Evolutionary conservation across 2,888 invertebrate genomes (phyloP).

Genomic region (Melanostoma scalare): DNA sequence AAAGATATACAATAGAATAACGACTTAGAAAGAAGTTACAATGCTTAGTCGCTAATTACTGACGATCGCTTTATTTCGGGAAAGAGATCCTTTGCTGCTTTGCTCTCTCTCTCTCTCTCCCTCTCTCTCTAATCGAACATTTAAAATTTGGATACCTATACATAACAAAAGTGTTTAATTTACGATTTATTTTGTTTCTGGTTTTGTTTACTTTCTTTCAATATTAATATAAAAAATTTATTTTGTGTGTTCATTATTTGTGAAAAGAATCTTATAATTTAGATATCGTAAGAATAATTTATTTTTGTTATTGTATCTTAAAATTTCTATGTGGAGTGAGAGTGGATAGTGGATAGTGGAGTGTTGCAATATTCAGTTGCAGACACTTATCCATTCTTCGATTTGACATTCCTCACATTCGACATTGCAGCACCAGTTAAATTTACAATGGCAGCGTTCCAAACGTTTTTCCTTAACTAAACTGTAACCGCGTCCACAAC

Average conservation of each 20-base stretch:
- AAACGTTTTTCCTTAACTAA: constrained; percentile 89
- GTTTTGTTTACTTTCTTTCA: not conserved
- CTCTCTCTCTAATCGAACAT: constrained; percentile 7
- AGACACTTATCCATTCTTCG: constrained; percentile 94
- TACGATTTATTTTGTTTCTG: not conserved
- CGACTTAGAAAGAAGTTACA: constrained; percentile 29
- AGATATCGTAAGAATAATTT: constrained; percentile 49
- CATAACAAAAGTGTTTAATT: constrained; percentile 29
- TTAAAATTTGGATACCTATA: constrained; percentile 27
- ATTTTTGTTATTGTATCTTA: constrained; percentile 74
- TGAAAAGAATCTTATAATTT: constrained; percentile 15
- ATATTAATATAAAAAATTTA: not conserved
- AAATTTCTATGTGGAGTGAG: constrained; percentile 77
- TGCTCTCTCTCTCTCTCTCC: not conserved
- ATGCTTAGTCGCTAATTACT: constrained; percentile 3
- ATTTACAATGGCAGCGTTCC: constrained; percentile 94
- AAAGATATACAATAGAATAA: constrained; percentile 49
- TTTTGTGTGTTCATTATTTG: constrained; percentile 9
- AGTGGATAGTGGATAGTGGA: not conserved
- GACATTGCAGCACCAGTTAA: constrained; percentile 97
- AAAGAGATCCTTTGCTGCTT: constrained; percentile 13
- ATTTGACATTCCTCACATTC: constrained; percentile 93
- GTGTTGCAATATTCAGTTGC: constrained; percentile 85
- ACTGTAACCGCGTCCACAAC: constrained; percentile 95
- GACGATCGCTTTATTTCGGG: constrained; percentile 12